Percentiles rank a stretch among this genome's conserved stretches.
phyloP scores from a whole-genome alignment of 2,888 invertebrate genomes.

The Pandemis heparana region DNA sequence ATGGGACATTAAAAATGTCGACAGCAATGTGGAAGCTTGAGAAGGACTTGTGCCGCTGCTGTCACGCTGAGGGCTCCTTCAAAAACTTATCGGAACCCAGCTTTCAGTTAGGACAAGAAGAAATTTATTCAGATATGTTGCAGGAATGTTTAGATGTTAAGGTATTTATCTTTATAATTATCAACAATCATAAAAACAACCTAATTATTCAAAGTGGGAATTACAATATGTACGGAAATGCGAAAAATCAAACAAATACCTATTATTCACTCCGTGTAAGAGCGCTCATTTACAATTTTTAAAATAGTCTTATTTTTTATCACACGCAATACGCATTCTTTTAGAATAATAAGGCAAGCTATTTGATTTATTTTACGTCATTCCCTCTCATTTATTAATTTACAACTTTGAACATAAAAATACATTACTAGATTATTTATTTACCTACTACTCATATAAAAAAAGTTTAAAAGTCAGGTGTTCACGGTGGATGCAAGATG shows the following conservation, averaged over 20 bases:
- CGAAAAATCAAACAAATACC: not conserved
- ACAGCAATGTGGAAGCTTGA: slow-evolving; percentile 62
- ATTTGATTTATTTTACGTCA: too few relatives aligned
- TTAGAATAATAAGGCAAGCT: too few relatives aligned
- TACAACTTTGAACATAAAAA: too few relatives aligned
- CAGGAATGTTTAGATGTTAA: slow-evolving; percentile 62
- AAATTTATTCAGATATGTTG: slow-evolving; percentile 67
- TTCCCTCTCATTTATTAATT: too few relatives aligned
- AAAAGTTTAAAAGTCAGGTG: too few relatives aligned
- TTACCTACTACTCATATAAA: too few relatives aligned
- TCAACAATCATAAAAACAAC: not conserved
- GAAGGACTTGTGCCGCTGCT: slow-evolving; percentile 72
- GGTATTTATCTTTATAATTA: slow-evolving; percentile 48
- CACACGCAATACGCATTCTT: too few relatives aligned
- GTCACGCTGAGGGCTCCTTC: slow-evolving; percentile 69
- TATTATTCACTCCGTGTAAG: too few relatives aligned
- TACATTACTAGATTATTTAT: too few relatives aligned
- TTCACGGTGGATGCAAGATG: too few relatives aligned
- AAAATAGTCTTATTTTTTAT: too few relatives aligned
- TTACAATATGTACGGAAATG: not conserved
- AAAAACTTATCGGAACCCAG: slow-evolving; percentile 61
- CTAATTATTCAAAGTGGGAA: not conserved
- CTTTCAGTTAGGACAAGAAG: slow-evolving; percentile 51
- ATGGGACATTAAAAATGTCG: slow-evolving; percentile 57
- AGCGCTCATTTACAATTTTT: too few relatives aligned